Evolutionary conservation across 2,113 vertebrate genomes (phyloP).

Genomic region (Myotis davidii): DNA sequence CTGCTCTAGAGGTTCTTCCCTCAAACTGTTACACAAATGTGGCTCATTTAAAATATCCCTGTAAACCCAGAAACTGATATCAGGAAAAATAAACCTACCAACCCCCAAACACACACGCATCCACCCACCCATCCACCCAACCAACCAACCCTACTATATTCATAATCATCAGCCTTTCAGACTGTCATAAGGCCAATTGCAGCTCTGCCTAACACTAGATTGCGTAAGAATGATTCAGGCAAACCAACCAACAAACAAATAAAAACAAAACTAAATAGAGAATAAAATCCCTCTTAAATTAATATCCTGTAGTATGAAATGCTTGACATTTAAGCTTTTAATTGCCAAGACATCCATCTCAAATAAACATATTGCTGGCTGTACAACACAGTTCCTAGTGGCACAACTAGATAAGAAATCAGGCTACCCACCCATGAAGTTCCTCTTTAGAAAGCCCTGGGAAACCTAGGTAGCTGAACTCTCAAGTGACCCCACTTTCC

Average conservation of each 20-base stretch:
- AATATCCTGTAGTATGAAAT: not conserved
- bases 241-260: not conserved
- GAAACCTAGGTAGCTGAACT: not conserved
- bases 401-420: not conserved
- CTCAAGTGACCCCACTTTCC: not conserved
- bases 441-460: not conserved
- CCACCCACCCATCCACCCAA: not conserved
- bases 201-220: not conserved
- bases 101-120: not conserved
- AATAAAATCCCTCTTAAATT: not conserved
- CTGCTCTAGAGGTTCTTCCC: not conserved
- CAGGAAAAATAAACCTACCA: not conserved
- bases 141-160: not conserved
- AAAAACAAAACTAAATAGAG: not conserved
- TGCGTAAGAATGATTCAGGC: not conserved
- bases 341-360: not conserved
- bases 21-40: constrained; percentile 39
- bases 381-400: not conserved
- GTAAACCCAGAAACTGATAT: not conserved
- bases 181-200: not conserved
- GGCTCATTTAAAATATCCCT: not conserved
- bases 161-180: not conserved
- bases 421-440: not conserved
- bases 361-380: not conserved
- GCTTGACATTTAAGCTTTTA: not conserved